These are phyloP conservation scores for Pristionchus entomophagus DNA, from an alignment of 2,888 invertebrate genomes.

Conservation along the genomic window DNA sequence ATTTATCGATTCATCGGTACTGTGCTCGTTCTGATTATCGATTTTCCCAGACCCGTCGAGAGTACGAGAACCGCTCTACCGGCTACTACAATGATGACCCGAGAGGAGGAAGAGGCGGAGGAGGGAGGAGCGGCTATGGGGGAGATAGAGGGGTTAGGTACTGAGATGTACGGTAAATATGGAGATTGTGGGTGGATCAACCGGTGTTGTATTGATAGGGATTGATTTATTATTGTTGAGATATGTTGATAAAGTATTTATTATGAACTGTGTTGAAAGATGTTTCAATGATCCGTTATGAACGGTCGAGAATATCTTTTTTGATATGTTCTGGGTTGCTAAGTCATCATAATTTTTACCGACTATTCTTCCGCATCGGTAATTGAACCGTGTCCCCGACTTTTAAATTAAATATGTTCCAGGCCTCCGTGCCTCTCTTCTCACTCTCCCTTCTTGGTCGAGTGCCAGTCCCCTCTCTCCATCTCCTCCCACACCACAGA, in stretches of 20 bases:
- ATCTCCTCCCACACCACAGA: background rate
- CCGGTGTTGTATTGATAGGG: background rate
- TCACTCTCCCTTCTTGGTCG: background rate
- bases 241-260: conserved; percentile 2
- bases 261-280: background rate
- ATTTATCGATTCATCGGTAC: too few species aligned
- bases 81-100: background rate
- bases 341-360: too few species aligned
- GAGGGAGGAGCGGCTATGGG: conserved; percentile 44
- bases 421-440: background rate
- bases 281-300: background rate
- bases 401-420: background rate
- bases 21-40: too few species aligned
- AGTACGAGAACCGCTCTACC: conserved; percentile 36
- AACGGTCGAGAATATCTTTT: background rate
- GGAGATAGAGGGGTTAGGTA: conserved; percentile 39
- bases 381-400: too few species aligned
- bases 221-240: background rate
- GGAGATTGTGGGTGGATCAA: conserved; percentile 6
- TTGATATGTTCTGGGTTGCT: too few species aligned
- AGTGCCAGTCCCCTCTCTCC: background rate
- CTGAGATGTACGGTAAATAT: background rate
- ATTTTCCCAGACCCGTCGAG: conserved; percentile 29
- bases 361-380: too few species aligned
- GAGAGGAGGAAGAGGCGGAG: conserved; percentile 49